Percentiles rank a stretch among this genome's conserved stretches.
Evolutionary conservation across 1,140 invertebrate genomes (phyloP).

Genomic region (Acromyrmex heyeri): DNA sequence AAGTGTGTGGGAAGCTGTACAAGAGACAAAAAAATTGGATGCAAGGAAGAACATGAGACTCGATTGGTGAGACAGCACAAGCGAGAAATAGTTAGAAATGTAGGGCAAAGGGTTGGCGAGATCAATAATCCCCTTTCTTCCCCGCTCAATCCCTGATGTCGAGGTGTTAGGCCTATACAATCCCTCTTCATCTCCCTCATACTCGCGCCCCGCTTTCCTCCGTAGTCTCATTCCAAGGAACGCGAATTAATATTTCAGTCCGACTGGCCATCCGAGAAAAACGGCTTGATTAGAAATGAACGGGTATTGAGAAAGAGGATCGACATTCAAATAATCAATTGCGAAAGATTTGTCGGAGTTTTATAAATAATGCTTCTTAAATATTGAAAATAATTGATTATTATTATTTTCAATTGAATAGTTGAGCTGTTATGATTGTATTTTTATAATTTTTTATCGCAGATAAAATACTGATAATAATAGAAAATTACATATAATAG

Average conservation of each 20-base stretch:
- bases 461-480: background rate
- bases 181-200: slow-evolving; percentile 23
- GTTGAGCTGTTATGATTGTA: background rate
- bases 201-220: slow-evolving; percentile 7
- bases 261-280: slow-evolving; percentile 35
- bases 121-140: slow-evolving; percentile 72
- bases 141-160: slow-evolving; percentile 1
- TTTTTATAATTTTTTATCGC: background rate
- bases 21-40: slow-evolving; percentile 54
- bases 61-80: slow-evolving; percentile 43
- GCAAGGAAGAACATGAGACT: slow-evolving; percentile 55
- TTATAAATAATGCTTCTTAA: slow-evolving; percentile 6
- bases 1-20: background rate
- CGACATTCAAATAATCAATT: slow-evolving; percentile 45
- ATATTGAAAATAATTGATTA: slow-evolving; percentile 13
- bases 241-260: slow-evolving; percentile 68
- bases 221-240: slow-evolving; percentile 24
- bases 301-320: slow-evolving; percentile 29
- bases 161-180: slow-evolving; percentile 57
- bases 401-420: background rate
- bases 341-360: background rate
- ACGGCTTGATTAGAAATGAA: slow-evolving; percentile 10
- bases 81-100: slow-evolving; percentile 72
- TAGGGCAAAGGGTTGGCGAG: slow-evolving; percentile 78
- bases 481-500: background rate